phyloP scores from a whole-genome alignment of 2,888 invertebrate species.

The Marronus borbonicus region DNA sequence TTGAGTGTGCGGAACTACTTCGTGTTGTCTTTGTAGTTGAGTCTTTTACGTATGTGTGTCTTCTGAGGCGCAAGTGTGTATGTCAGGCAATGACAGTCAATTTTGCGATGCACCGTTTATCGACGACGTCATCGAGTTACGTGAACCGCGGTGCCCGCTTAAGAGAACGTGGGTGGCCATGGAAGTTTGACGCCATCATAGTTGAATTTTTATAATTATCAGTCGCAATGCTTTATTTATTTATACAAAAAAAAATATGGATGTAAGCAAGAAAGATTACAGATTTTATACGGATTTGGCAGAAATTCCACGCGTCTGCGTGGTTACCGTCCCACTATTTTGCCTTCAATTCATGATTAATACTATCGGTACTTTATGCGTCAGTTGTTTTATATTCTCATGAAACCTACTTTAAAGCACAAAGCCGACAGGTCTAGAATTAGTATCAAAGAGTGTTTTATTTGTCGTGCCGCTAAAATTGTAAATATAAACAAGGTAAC shows the following conservation, averaged over 20 bases:
- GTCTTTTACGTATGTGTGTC: neutral
- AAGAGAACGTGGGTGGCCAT: constrained; percentile 25
- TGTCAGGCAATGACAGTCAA: constrained; percentile 35
- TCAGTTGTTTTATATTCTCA: too few species aligned
- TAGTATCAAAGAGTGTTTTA: too few species aligned
- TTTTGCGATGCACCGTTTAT: constrained; percentile 23
- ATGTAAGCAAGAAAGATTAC: too few species aligned
- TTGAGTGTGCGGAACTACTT: constrained; percentile 43
- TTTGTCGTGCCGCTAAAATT: too few species aligned
- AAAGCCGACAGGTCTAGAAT: too few species aligned
- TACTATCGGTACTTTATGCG: too few species aligned
- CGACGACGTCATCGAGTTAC: constrained; percentile 20
- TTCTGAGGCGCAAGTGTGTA: constrained; percentile 5
- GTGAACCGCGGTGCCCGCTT: constrained; percentile 15
- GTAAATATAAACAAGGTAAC: too few species aligned
- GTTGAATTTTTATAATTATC: neutral
- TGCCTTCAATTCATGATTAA: too few species aligned
- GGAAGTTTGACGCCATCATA: constrained; percentile 10
- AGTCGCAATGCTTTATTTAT: neutral
- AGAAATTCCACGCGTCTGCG: too few species aligned
- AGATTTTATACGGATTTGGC: too few species aligned
- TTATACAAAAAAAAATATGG: neutral
- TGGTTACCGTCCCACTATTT: too few species aligned
- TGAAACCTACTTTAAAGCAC: too few species aligned
- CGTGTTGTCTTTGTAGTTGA: constrained; percentile 33